Conservation (phyloP, 2,888 invertebrate genomes). For the Sisyra nigra region DNA sequence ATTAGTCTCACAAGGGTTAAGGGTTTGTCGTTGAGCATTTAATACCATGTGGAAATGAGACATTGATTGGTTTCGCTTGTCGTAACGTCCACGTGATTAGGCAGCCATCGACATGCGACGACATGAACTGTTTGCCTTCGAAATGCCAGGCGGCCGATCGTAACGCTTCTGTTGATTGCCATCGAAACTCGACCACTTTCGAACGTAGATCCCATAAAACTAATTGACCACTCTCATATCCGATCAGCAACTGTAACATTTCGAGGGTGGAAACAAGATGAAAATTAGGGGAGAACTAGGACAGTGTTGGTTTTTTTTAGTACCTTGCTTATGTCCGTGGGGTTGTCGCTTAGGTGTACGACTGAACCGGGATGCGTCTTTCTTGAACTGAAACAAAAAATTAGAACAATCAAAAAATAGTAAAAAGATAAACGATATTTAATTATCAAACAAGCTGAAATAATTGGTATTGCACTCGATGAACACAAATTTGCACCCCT, state of each 20-base stretch:
- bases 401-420: conserved; percentile 6
- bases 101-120: conserved; percentile 90
- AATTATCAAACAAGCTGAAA: too few species aligned
- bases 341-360: conserved; percentile 92
- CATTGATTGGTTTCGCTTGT: conserved; percentile 57
- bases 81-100: conserved; percentile 85
- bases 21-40: not conserved
- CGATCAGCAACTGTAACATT: conserved; percentile 77
- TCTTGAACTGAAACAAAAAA: conserved; percentile 56
- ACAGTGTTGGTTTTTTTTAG: conserved; percentile 16
- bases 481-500: too few species aligned
- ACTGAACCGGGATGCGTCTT: conserved; percentile 95
- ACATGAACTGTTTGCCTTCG: conserved; percentile 96
- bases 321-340: conserved; percentile 92
- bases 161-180: conserved; percentile 58
- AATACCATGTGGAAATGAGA: conserved; percentile 86
- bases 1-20: not conserved
- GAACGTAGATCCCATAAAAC: conserved; percentile 91
- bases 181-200: conserved; percentile 74
- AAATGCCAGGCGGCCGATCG: conserved; percentile 91
- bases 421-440: too few species aligned
- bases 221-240: conserved; percentile 86
- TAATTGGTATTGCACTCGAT: too few species aligned
- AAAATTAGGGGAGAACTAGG: not conserved
- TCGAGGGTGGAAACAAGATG: conserved; percentile 2